Evolutionary conservation across 2,113 vertebrate species (phyloP), one percentile per base, ranked within the genome.

Genomic region (Pelecanus crispus): DNA sequence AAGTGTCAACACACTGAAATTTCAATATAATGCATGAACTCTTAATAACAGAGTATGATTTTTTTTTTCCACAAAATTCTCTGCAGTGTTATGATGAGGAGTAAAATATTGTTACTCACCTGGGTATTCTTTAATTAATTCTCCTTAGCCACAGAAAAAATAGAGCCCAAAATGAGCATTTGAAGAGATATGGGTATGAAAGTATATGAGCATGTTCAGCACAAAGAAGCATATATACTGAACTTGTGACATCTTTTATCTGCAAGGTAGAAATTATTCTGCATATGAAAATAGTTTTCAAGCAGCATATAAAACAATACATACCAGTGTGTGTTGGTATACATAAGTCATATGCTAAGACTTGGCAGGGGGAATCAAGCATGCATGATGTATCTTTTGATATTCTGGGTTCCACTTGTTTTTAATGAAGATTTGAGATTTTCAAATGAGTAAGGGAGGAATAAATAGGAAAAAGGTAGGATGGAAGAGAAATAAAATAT

Each of bases 51-150:
- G 38, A 93, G 31, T 10, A 73, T 10, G 55, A 32, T 44, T 56
- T 40, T 50, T 50, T 8, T 17, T 26, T 7, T 24, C 25, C 24
- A 6, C 1, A 7, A 52, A 92, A 56, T 63, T 96, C 79, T 74
- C 68, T 40, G 38, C 49, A 82, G 62, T 55, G 50, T 36, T 75
- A 38, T 66, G 74, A 94, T 14, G 53, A 81, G 40, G 14, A 90
- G 13, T 36, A 81, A 90, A 85, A 91, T 59, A 87, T 13, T 94
- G 42, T 36, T 72, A 86, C 34, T 11, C 58, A 82, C 15, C n/a
- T 29, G 20, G 81, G 36, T 40, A 83, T 56, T 93, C 94, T 95
- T 74, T 86, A 90, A 93, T 90, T 90, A 90, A 87, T 80, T 85
- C 45, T 87, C 62, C 52, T 73, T 34, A 72, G 47, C 42, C 70